Evolutionary conservation across 2,797 vertebrate genomes (phyloP), one percentile per base, ranked within the genome.

Genomic region (Ambastaia sidthimunki): DNA sequence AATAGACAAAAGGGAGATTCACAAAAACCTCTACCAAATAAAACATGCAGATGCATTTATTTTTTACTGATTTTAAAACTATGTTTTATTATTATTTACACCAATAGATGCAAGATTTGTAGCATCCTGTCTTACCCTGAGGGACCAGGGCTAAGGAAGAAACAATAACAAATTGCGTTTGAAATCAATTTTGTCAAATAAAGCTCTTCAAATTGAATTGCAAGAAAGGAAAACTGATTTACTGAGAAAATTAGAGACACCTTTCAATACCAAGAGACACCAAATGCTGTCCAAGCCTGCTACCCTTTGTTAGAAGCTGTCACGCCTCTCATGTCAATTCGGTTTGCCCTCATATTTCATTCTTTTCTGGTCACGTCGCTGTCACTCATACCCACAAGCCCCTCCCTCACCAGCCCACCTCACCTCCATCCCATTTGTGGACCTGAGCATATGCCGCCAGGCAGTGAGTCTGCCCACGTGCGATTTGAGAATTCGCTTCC

Each of bases 401-500:
- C 62, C 54, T 79, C 70, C 66, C 85, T 68, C 7, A 9, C 54
- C 67, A 28, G 7, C 28, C 13, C 28, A 18, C 52, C 28, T 63
- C 72, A 62, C 59, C 62, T 47, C 12, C 16, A 48, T 63, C 23
- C 21, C 41, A 63, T 62, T 82, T 68, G 76, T 76, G 54, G 76
- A 76, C 11, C 47, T 68, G 77, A 68, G 72, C 82, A 85, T 82
- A 83, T 85, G 83, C 73, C 50, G 25, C 67, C 73, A 80, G 59
- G 55, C 69, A 84, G 74, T 71, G 57, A 19, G 74, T 71, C 72
- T 80, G 55, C 66, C 71, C 70, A 83, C 65, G 23, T 78, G 71
- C 75, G 67, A 1, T 57, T 63, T 73, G 31, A 76, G 25, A 62
- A 70, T 71, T 59, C 76, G 65, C 68, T 71, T 72, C 31, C 54